Percentiles rank a stretch among this genome's conserved stretches.
Evolutionary conservation across 2,113 vertebrate species (phyloP).

Genomic region (Echinops telfairi): DNA sequence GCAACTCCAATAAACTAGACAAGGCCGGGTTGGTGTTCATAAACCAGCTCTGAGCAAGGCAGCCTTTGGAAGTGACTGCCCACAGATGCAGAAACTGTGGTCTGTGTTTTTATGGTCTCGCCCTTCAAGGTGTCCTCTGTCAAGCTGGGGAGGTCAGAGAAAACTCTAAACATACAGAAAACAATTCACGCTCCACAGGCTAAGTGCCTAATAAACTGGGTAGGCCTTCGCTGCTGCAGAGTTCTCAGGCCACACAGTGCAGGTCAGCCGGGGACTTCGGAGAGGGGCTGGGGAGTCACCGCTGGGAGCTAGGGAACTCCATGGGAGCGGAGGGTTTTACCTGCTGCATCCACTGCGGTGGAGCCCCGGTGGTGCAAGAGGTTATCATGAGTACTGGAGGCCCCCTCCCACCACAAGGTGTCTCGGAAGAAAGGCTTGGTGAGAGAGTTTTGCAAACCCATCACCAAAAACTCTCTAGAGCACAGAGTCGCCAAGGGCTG

Average conservation of each 20-base stretch:
- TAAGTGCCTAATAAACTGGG: constrained; percentile 54
- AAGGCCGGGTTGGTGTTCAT: no score
- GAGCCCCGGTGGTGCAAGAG: not conserved
- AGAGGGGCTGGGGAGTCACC: not conserved
- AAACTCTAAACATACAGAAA: constrained; percentile 39
- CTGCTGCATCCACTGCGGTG: not conserved
- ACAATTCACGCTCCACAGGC: not conserved
- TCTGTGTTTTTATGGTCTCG: not conserved
- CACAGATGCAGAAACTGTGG: not conserved
- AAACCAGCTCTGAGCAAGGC: not conserved
- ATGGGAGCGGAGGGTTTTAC: rapidly evolving
- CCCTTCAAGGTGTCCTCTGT: constrained; percentile 1
- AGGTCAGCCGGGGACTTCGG: not conserved
- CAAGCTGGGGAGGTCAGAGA: constrained; percentile 34
- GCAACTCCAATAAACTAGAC: not conserved
- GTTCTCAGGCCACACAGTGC: not conserved
- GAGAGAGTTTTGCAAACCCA: not conserved
- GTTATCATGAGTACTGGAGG: not conserved
- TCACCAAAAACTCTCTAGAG: not conserved
- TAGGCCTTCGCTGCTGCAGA: not conserved
- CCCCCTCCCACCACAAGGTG: not conserved
- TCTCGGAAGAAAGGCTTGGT: not conserved
- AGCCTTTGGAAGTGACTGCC: not conserved
- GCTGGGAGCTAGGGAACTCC: not conserved
- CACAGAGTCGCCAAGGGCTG: not conserved